A percentile compares a stretch with the other conserved stretches of the same genome.
Conservation (phyloP, 2,888 invertebrate genomes). For the Esperia sulphurella region DNA sequence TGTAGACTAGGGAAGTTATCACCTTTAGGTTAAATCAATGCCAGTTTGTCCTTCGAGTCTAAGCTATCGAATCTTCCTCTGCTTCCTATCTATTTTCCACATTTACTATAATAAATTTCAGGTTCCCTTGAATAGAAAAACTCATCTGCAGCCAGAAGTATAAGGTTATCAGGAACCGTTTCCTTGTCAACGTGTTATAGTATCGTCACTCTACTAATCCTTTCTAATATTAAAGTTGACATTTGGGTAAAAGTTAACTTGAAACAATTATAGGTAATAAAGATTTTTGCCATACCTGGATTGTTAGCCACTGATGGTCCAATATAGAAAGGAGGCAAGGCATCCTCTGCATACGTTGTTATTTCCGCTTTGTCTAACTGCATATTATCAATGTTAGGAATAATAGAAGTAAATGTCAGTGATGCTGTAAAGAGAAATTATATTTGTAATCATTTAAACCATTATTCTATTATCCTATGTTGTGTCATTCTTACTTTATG, state of each 20-base stretch:
- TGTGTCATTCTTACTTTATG: too few species aligned
- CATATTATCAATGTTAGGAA: conserved; percentile 22
- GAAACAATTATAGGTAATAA: neutral
- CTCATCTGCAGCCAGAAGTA: too few species aligned
- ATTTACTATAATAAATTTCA: neutral
- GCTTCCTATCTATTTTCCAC: neutral
- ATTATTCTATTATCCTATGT: neutral
- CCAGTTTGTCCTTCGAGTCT: too few species aligned
- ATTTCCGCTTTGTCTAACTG: conserved; percentile 20
- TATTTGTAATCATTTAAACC: neutral
- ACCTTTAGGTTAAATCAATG: too few species aligned
- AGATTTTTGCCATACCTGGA: neutral
- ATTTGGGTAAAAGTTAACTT: neutral
- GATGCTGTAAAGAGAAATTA: conserved; percentile 17
- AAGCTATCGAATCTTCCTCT: neutral
- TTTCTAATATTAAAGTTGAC: neutral
- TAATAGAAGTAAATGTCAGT: conserved; percentile 30
- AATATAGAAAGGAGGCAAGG: conserved; percentile 5
- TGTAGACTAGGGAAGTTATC: too few species aligned
- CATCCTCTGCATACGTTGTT: conserved; percentile 18
- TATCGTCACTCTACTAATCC: too few species aligned
- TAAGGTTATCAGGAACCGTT: too few species aligned
- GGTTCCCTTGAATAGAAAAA: too few species aligned
- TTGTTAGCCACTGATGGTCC: neutral
- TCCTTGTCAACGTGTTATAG: too few species aligned